Evolutionary conservation across 2,888 invertebrate species (phyloP), one percentile per base, ranked within the genome.

Genomic region (Oscheius sp.): DNA sequence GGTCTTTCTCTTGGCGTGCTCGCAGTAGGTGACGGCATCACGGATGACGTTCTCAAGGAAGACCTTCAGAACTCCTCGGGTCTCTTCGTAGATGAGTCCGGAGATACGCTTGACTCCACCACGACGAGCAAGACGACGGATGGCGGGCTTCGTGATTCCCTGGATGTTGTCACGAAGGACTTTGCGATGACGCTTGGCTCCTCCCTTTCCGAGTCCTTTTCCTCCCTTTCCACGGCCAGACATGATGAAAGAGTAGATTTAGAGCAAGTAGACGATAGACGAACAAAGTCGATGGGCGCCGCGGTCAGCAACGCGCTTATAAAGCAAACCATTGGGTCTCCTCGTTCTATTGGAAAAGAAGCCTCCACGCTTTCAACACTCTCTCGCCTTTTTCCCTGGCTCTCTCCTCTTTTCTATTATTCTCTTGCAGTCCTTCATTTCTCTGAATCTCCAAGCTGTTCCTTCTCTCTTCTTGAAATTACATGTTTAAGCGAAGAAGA

Each of bases 1-100:
- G 0, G 93, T 93, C 89, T 93, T 93, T 80, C 93, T 89, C 88
- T 93, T 93, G 52, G 93, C 93, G 86, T 94, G 93, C 86, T 93
- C 93, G 0, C 93, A 93, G 88, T 93, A 93, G 3, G 92, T 93
- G 61, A 93, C 92, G n/a, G 92, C 92, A 85, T 93, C 92, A 46
- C 92, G 90, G 80, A 93, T 92, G 48, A 93, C 92, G 86, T 92
- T 92, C 86, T 92, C 92, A 70, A 93, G 89, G 86, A 93, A 93
- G 34, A 78, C 76, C 74, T 79, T 80, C 45, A 80, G 79, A 48
- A 81, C 81, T 50, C 80, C 80, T 25, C 79, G 76, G 55, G 79
- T 79, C 68, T 79, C 79, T 67, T 79, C 76, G 69, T 79, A 78
- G 76, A 80, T 76, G 70, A 84, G 80, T 58, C 84, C 84, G 57